Evolutionary conservation across 37 sponge, comb jelly and placozoan genomes (phyloP), one percentile per base, ranked within the genome.

Genomic region (Mnemiopsis leidyi): DNA sequence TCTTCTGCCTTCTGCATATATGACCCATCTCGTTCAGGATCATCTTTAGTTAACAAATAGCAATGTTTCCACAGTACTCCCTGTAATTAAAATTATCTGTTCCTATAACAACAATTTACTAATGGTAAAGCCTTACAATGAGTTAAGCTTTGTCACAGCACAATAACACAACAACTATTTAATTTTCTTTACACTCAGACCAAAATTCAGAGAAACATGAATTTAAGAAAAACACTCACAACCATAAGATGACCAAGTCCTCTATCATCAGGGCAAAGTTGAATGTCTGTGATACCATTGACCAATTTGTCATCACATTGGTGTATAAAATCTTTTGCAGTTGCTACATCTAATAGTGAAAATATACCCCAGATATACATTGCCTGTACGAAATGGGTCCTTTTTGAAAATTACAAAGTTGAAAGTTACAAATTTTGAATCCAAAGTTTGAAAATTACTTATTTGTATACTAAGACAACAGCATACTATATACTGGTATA

Each of bases 231-330:
- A n/a, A n/a, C 13, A 48, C 75, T 71, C 30, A 71, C 75, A n/a
- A 71, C n/a, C 75, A 71, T 71, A 71, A 71, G 75, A 71, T 71
- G 75, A 7, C 75, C 75, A 29, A 71, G 75, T 28, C 21, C 75
- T 71, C 30, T 71, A 71, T 71, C 75, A 71, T 71, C 75, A 23
- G 75, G 21, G 20, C 75, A 29, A 28, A 71, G 75, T 71, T 71
- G 75, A 71, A 29, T 5, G 20, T 71, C 75, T n/a, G 75, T 71
- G 5, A 71, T 18, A n/a, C 25, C 30, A 48, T 48, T 48, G n/a
- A 29, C 75, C 75, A 71, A 23, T 71, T 28, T 71, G 25, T 5
- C 7, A 29, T 71, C 30, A 28, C 75, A 71, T 28, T 71, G 7
- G 2, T n/a, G 30, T 71, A 71, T 71, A 28, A 71, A 71, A 29